Base-by-base conservation (phyloP, 2,888 invertebrate genomes). In the Athrips mouffetella region DNA sequence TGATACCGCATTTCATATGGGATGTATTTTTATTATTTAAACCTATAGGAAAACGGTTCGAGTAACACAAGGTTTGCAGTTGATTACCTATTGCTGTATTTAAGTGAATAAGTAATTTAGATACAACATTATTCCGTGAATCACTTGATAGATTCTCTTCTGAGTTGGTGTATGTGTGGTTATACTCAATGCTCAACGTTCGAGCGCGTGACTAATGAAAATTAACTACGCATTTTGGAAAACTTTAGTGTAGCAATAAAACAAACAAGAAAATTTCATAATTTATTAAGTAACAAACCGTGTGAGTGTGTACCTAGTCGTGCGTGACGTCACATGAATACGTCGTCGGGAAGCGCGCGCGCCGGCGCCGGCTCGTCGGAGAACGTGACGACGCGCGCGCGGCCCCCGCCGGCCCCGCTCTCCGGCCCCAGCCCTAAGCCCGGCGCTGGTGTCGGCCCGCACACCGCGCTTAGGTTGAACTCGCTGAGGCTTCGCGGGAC, bases 401-500 rank as follows among this genome's bases (percentile, higher is more conserved):
- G 89, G 2, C 80, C 73, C 73, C 29, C 76, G 35, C 3, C n/a
- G n/a, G n/a, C n/a, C n/a, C n/a, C n/a, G n/a, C n/a, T n/a, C n/a
- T 25, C 47, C 49, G 59, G 37, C 39, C 63, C 53, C 35, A 73
- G 59, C 16, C 73, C 71, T 63, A 68, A n/a, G n/a, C n/a, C n/a
- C n/a, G n/a, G n/a, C n/a, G n/a, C n/a, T 48, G 76, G 52, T 30
- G 64, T 53, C 55, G 72, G 46, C 45, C 53, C 55, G 63, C 92
- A 91, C 44, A 90, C 88, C 6, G 92, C 90, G 30, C 94, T 92
- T 49, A 95, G 76, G 73, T 95, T 94, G 68, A 95, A 95, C 73
- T 95, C 95, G 78, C 95, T 95, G 50, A 95, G 90, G 76, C 94
- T 94, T 50, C 95, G 89, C 53, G 95, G 95, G 54, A 95, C 94